Evolutionary conservation across 2,113 vertebrate species (phyloP), one percentile per base, ranked within the genome.

Genomic region (Phoenicopterus ruber): DNA sequence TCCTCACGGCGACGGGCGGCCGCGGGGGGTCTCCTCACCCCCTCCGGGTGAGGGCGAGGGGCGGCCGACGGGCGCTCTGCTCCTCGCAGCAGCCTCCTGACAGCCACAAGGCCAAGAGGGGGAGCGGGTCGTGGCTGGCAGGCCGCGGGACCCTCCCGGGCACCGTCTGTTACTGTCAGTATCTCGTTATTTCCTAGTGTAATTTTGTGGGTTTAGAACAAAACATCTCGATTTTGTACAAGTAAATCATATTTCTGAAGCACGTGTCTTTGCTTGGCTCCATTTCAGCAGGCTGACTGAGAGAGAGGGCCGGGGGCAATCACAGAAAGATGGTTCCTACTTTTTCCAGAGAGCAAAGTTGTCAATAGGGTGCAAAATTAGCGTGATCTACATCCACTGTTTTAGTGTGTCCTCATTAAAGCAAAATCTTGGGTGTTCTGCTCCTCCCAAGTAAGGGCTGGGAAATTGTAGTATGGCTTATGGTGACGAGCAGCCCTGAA

Each of bases 141-240:
- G 55, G 54, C 34, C 6, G 7, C 11, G 11, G 54, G 40, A 31
- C 8, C 32, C 31, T 22, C 18, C 22, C 28, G 69, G 52, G 34
- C 49, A 3, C 34, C 3, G 0, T 5, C 49, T 17, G 10, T 3
- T 26, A 0, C 18, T 40, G 38, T 5, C 49, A 6, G 13, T 17
- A 7, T 32, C 52, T 17, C 8, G 2, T 28, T 58, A n/a, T 47
- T 40, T 34, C 47, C 38, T 9, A 0, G 25, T 6, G 42, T 54
- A 11, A 31, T 46, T 52, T 26, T 24, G n/a, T 31, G 47, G 3
- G 15, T 25, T 10, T 17, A 13, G 40, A 70, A 36, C 9, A 10
- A 61, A 52, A 14, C 59, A 0, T n/a, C 54, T n/a, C 19, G 11
- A 5, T 29, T 72, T 69, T 24, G 31, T 22, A 7, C 44, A 20